Percentiles rank a stretch among this genome's conserved stretches.
Evolutionary conservation across 2,888 invertebrate genomes (phyloP).

Genomic region (Spialia ferax): DNA sequence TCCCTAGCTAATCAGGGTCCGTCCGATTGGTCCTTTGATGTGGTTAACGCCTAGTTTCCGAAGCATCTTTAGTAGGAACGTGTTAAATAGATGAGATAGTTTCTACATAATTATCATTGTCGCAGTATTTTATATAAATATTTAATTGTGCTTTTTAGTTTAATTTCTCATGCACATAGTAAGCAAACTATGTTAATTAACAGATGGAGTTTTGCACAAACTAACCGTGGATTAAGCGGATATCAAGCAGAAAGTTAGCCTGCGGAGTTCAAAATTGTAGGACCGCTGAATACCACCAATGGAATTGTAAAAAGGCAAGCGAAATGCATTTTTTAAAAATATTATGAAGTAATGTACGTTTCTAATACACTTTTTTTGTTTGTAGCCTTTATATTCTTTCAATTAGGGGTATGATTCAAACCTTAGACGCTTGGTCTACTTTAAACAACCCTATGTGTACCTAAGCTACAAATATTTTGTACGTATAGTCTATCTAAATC

Average conservation of each 20-base stretch:
- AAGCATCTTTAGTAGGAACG: neutral
- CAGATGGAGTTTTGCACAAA: slow-evolving; percentile 14
- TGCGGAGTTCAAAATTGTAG: neutral
- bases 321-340: neutral
- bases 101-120: neutral
- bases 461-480: neutral
- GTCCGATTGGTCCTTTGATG: slow-evolving; percentile 31
- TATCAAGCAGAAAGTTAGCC: slow-evolving; percentile 9
- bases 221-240: slow-evolving; percentile 16
- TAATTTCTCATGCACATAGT: neutral
- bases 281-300: neutral
- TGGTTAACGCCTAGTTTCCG: slow-evolving; percentile 10
- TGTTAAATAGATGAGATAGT: neutral
- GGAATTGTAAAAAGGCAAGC: neutral
- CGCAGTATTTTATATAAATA: neutral
- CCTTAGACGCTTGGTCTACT: too few relatives aligned
- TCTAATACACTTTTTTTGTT: too few relatives aligned
- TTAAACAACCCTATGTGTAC: too few relatives aligned
- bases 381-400: too few relatives aligned
- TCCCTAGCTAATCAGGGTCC: slow-evolving; percentile 37
- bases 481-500: slow-evolving; percentile 16
- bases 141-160: neutral
- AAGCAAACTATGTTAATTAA: slow-evolving; percentile 9
- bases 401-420: too few relatives aligned
- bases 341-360: too few relatives aligned